A percentile compares a stretch with the other conserved stretches of the same genome.
These are phyloP conservation scores for Lacerta viridis DNA, from an alignment of 2,797 vertebrate genomes.

Conservation along the genomic window DNA sequence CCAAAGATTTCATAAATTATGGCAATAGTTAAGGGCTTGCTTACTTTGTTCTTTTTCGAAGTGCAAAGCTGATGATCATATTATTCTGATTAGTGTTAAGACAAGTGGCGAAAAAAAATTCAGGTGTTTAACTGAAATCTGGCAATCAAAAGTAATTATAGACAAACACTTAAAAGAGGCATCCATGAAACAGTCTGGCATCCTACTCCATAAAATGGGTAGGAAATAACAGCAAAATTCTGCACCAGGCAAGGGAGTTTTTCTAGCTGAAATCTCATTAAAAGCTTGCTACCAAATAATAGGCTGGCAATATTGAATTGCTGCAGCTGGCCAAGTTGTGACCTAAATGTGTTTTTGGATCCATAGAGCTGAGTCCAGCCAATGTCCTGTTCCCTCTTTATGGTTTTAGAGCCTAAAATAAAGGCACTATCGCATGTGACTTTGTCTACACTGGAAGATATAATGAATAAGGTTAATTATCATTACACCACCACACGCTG, in stretches of 20 bases:
- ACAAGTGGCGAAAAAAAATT: not conserved
- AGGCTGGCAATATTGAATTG: not conserved
- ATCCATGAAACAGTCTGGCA: not conserved
- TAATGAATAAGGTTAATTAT: not conserved
- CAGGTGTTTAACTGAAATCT: not conserved
- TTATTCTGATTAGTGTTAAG: not conserved
- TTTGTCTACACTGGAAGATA: not conserved
- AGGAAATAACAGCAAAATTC: not conserved
- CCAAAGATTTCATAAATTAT: constrained; percentile 45
- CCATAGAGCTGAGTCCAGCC: not conserved
- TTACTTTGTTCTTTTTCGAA: not conserved
- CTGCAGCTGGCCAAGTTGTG: not conserved
- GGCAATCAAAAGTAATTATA: not conserved
- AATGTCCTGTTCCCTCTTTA: constrained; percentile 14
- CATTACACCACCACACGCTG: not conserved
- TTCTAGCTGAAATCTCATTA: not conserved
- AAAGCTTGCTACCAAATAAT: not conserved
- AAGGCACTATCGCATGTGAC: constrained; percentile 4
- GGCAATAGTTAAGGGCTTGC: constrained; percentile 48
- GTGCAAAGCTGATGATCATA: not conserved
- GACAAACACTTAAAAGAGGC: not conserved
- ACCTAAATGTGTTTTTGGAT: not conserved
- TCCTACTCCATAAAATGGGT: constrained; percentile 13
- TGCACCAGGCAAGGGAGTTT: not conserved
- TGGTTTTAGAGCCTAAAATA: constrained; percentile 47